These are phyloP conservation scores for Zingel zingel DNA, from an alignment of 2,113 vertebrate genomes.

Conservation along the genomic window DNA sequence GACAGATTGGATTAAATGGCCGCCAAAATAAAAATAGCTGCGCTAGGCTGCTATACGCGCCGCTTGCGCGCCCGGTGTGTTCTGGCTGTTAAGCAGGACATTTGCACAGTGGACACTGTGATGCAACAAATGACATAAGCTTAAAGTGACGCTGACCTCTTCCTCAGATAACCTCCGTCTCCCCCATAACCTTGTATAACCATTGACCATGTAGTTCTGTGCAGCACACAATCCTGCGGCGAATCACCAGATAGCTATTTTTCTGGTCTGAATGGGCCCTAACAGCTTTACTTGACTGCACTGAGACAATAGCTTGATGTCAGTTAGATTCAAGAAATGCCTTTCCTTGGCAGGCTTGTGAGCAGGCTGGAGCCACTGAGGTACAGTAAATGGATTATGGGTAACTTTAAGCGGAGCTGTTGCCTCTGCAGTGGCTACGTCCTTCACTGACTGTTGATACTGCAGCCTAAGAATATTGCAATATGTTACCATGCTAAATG, in stretches of 20 bases:
- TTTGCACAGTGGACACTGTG: slow-evolving; percentile 26
- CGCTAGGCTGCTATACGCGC: no score
- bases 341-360: slow-evolving; percentile 21
- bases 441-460: slow-evolving; percentile 21
- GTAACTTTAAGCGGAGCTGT: slow-evolving; percentile 47
- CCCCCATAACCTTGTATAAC: slow-evolving; percentile 49
- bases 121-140: slow-evolving; percentile 45
- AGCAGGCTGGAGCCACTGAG: slow-evolving; percentile 6
- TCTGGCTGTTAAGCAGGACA: neutral
- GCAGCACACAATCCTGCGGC: no score
- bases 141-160: slow-evolving; percentile 33
- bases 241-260: no score
- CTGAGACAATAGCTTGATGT: slow-evolving; percentile 35
- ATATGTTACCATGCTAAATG: neutral
- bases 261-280: no score
- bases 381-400: slow-evolving; percentile 47
- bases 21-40: no score
- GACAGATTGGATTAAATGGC: no score
- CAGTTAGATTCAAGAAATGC: slow-evolving; percentile 22
- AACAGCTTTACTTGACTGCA: slow-evolving; percentile 33
- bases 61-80: no score
- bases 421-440: slow-evolving; percentile 41
- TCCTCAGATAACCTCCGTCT: slow-evolving; percentile 46
- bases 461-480: slow-evolving; percentile 6
- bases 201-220: neutral